Conservation (phyloP, 2,888 invertebrate species). For the Zaprionus obscuricornis region DNA sequence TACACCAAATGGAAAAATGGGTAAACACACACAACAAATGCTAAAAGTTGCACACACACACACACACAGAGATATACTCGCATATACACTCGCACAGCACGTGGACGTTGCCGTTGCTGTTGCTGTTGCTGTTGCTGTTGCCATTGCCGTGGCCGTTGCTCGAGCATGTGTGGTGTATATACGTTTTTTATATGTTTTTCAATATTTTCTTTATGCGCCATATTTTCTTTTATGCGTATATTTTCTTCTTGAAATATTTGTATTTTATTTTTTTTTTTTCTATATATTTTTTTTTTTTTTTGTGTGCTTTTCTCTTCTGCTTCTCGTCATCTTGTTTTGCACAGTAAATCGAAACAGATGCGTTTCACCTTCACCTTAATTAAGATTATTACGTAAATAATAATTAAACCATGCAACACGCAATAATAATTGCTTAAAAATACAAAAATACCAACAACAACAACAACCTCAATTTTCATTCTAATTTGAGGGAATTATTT, state of each 20-base stretch:
- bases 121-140: constrained; percentile 8
- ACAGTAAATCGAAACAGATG: constrained; percentile 54
- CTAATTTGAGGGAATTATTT: no score
- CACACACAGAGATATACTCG: constrained; percentile 18
- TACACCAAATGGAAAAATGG: constrained; percentile 56
- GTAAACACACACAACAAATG: constrained; percentile 67
- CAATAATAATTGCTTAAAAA: constrained; percentile 26
- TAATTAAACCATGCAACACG: constrained; percentile 62
- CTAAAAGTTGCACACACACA: constrained; percentile 36
- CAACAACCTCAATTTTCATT: constrained; percentile 2
- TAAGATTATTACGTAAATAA: constrained; percentile 69
- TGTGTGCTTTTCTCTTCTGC: no score
- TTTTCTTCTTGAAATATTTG: constrained; percentile 33
- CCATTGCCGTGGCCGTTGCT: constrained; percentile 4
- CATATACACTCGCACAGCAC: constrained; percentile 33
- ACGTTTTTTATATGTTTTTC: constrained; percentile 51
- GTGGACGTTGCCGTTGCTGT: constrained; percentile 36
- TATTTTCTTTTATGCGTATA: constrained; percentile 42
- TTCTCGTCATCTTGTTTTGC: constrained; percentile 10
- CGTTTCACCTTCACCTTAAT: constrained; percentile 77
- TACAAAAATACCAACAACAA: constrained; percentile 7
- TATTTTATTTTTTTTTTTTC: background rate
- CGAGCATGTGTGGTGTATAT: constrained; percentile 4
- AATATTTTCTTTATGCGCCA: constrained; percentile 65
- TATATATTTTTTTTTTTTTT: constrained; percentile 7